Conservation (phyloP, 2,113 vertebrate genomes). For the Microtus richardsoni region DNA sequence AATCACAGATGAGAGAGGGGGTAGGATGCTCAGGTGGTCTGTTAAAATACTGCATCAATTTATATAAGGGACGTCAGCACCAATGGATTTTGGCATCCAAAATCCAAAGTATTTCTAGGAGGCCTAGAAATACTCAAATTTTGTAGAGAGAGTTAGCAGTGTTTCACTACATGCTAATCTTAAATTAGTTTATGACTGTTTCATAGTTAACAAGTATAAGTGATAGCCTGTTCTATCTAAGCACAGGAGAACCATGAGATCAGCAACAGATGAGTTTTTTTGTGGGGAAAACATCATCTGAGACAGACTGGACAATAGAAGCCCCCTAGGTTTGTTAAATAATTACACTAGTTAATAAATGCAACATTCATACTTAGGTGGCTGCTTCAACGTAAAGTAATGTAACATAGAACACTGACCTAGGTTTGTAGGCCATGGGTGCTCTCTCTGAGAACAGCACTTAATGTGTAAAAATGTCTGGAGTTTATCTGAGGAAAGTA, state of each 20-base stretch:
- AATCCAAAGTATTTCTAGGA: too few species aligned
- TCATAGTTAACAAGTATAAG: not conserved
- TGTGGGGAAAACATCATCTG: not conserved
- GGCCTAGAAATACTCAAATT: not conserved
- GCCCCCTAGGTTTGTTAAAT: not conserved
- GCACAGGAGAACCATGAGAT: not conserved
- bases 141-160: not conserved
- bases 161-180: not conserved
- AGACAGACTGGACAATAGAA: not conserved
- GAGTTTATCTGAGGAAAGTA: not conserved
- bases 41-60: not conserved
- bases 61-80: not conserved
- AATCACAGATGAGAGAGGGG: not conserved
- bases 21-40: too few species aligned
- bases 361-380: not conserved
- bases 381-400: not conserved
- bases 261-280: not conserved
- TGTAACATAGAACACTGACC: not conserved
- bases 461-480: not conserved
- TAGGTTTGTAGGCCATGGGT: not conserved
- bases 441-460: not conserved
- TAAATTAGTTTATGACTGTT: not conserved
- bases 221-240: rapidly evolving
- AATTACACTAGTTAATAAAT: not conserved
- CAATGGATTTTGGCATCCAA: not conserved